These are phyloP conservation scores for Acanthoscelides obtectus DNA, from an alignment of 2,888 invertebrate genomes.

Conservation along the genomic window DNA sequence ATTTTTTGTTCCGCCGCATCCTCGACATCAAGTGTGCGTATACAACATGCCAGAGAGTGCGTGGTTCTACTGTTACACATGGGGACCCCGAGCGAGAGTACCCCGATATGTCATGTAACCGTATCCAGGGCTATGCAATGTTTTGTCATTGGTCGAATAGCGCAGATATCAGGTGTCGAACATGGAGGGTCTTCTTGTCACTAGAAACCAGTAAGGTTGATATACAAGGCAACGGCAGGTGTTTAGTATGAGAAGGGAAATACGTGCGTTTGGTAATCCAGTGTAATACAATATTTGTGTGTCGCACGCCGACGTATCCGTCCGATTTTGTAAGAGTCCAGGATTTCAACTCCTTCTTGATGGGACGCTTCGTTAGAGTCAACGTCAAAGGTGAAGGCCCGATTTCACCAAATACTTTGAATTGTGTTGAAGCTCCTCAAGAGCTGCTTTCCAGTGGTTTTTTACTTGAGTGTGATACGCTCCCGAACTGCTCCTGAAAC, in stretches of 20 bases:
- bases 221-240: background rate
- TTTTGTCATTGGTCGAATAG: background rate
- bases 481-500: too few species aligned
- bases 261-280: background rate
- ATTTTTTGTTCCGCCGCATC: conserved; percentile 21
- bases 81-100: background rate
- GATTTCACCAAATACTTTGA: too few species aligned
- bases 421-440: too few species aligned
- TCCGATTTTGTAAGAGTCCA: too few species aligned
- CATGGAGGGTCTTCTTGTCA: background rate
- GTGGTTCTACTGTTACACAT: background rate
- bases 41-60: background rate
- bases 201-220: background rate
- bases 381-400: too few species aligned
- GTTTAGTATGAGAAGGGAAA: background rate
- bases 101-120: background rate
- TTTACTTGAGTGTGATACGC: too few species aligned
- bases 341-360: too few species aligned
- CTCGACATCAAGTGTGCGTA: background rate
- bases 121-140: background rate
- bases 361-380: too few species aligned
- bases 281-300: background rate
- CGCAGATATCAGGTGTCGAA: background rate
- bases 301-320: background rate
- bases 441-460: too few species aligned